Base-by-base conservation (phyloP, 2,113 vertebrate species). In the Pheucticus melanocephalus region DNA sequence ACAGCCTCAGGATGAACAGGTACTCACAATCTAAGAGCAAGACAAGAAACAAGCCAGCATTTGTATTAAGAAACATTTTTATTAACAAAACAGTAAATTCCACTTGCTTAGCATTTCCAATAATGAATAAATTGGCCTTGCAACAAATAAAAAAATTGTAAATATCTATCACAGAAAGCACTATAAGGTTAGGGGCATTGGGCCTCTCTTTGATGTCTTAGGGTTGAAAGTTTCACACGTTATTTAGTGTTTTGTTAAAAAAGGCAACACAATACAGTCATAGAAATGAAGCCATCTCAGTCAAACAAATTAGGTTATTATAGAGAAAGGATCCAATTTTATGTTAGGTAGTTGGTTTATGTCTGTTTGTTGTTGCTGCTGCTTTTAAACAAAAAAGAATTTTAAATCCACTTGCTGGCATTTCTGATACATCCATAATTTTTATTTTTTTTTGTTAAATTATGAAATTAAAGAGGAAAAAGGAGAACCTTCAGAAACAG, bases 11-110 rank as follows among this genome's bases (percentile, higher is more conserved):
- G 33, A 79, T 47, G 35, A 82, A 47, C 24, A 44, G 35, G 9
- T 51, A 94, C 33, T 82, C n/a, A 79, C 42, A 35, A n/a, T n/a
- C 30, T 50, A 83, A 76, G 24, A 51, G 31, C 17, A 80, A 92
- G 71, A 95, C 68, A 90, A 95, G 96, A 97, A 95, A 87, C 91
- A 94, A 98, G 90, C 70, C 91, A 96, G 80, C 78, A 88, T 92
- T 96, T 98, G 98, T 98, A 98, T 98, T 98, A 98, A 98, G 98
- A 98, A 98, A 98, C 98, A 98, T 98, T 98, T 97, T 98, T 98
- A 98, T 98, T 98, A 98, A 98, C 98, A 98, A 98, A 98, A 98
- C 98, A 98, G 98, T 98, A 98, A 98, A 98, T 98, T 98, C 98
- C 98, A 98, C 98, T 98, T 98, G 98, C 98, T 98, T 98, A 98